Percentiles rank a stretch among this genome's conserved stretches.
Conservation (phyloP, 2,888 invertebrate genomes). For the Eristalis pertinax region DNA sequence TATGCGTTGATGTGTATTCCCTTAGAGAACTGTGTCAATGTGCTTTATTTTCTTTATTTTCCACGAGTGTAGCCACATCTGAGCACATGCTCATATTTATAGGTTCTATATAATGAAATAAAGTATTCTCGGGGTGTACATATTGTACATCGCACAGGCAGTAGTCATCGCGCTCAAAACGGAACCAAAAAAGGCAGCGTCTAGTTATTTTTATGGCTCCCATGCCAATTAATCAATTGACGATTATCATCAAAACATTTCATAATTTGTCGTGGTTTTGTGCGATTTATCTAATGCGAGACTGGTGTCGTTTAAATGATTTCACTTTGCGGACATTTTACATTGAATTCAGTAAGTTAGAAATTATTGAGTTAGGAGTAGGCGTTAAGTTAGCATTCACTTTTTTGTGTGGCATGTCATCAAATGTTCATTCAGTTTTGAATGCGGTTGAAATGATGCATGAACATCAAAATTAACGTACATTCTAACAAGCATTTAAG, state of each 20-base stretch:
- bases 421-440: too few relatives aligned
- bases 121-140: not conserved
- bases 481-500: too few relatives aligned
- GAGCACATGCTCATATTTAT: not conserved
- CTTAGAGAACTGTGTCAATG: too few relatives aligned
- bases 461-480: too few relatives aligned
- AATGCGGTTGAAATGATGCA: too few relatives aligned
- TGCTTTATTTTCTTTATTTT: not conserved
- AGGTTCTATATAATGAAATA: not conserved
- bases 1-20: too few relatives aligned
- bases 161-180: not conserved
- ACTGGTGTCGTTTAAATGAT: not conserved
- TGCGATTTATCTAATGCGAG: not conserved
- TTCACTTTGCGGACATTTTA: not conserved
- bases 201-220: not conserved
- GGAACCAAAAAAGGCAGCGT: not conserved
- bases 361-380: too few relatives aligned
- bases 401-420: too few relatives aligned
- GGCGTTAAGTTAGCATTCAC: too few relatives aligned
- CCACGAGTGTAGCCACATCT: not conserved
- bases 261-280: not conserved
- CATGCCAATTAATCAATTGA: not conserved
- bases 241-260: not conserved
- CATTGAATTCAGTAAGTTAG: too few relatives aligned
- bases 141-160: not conserved